Conservation (phyloP, 1,140 invertebrate species). For the Drosophila ambigua region DNA sequence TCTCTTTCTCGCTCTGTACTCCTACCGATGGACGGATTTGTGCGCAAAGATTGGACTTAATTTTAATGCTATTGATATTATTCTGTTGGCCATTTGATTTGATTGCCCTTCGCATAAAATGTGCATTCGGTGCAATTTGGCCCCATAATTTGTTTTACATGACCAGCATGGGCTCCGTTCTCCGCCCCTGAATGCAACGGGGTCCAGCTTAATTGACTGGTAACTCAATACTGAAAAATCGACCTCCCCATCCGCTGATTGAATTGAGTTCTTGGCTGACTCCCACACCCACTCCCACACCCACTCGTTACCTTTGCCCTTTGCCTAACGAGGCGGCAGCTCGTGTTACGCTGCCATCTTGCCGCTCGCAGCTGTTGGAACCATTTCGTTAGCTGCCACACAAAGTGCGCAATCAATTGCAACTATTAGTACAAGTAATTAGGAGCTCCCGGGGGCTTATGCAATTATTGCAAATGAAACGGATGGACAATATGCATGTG, state of each 20-base stretch:
- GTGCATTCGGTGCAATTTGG: constrained; percentile 33
- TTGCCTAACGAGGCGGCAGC: constrained; percentile 50
- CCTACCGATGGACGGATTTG: no score
- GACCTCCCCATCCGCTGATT: constrained; percentile 21
- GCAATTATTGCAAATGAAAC: constrained; percentile 35
- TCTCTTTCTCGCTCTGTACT: neutral
- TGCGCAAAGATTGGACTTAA: constrained; percentile 53
- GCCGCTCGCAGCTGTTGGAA: constrained; percentile 17
- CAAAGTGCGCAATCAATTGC: constrained; percentile 47
- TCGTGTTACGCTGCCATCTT: constrained; percentile 44
- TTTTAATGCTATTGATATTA: constrained; percentile 76
- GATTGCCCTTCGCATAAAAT: constrained; percentile 45
- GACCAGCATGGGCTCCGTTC: constrained; percentile 15
- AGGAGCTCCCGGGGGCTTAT: constrained; percentile 21
- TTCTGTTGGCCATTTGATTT: constrained; percentile 71
- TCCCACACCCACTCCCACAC: neutral
- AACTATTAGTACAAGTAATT: constrained; percentile 48
- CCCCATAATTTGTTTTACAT: constrained; percentile 28
- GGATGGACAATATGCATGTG: constrained; percentile 15
- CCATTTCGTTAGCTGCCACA: constrained; percentile 25
- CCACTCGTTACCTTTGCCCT: constrained; percentile 18
- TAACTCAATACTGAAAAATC: constrained; percentile 36
- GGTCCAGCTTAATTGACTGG: constrained; percentile 31
- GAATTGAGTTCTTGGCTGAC: constrained; percentile 49
- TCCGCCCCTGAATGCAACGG: neutral